Evolutionary conservation across 2,888 invertebrate species (phyloP), one percentile per base, ranked within the genome.

Genomic region (Sycophila texana): DNA sequence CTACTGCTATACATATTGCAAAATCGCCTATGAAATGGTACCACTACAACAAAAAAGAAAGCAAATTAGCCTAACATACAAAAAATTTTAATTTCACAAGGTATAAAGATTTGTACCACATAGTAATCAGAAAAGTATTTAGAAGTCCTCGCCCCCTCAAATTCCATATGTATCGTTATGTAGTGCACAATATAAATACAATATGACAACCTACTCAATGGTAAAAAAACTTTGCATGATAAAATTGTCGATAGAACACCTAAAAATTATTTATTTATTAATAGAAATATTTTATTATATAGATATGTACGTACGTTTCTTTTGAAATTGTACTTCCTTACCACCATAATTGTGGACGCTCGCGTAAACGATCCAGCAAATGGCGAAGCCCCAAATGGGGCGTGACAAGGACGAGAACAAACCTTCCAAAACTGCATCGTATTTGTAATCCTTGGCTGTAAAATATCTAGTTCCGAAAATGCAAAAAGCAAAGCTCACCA

Each of bases 301-400:
- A 39, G 10, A 39, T 10, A 10, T 10, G 1, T 7, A 39, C 10
- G 39, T 39, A 10, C 3, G 26, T 26, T 26, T 26, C 26, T 7
- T 39, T 39, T 39, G 10, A 39, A 39, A 39, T 5, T 39, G 39
- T 39, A 39, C 39, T 39, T 10, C 7, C 39, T 39, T 83, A 91
- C 91, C 91, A 86, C 92, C 92, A 83, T 91, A 89, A 51, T 92
- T 92, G 67, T 90, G 88, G 47, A 89, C 87, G 82, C 92, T 92
- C 57, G 91, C 91, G 84, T 91, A 91, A 63, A 93, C 89, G 7
- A 93, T 89, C 92, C 92, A 93, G 49, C 88, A 87, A 10, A 92
- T 83, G 10, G 91, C 90, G 2, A 90, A 73, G 0, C 90, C 88
- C 93, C 93, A 93, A 14, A 89, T 87, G 14, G 91, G 90, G 76